Evolutionary conservation across 2,797 vertebrate species (phyloP), one percentile per base, ranked within the genome.

Genomic region (Enteromius mattozi): DNA sequence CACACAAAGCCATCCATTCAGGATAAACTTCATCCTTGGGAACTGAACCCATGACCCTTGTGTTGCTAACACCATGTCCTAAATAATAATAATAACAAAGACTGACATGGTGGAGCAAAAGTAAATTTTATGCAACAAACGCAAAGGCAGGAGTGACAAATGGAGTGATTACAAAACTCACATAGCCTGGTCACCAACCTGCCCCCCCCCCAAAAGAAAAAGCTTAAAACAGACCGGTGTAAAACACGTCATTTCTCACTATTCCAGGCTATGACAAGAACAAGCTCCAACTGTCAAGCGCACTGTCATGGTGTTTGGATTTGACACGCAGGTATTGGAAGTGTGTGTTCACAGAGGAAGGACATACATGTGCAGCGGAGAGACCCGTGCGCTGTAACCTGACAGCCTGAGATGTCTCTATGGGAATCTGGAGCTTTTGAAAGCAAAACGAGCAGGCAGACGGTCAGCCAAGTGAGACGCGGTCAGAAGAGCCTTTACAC

Each of bases 341-440:
- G 51, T 3, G 37, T 56, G 65, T 47, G 82, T 78, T 33, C 65
- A 78, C 37, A 70, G 66, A 68, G 47, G 47, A 84, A 45, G 65
- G 49, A 78, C 82, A 70, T 56, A 45, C 65, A 77, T 70, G 82
- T 68, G 27, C 82, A 42, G 63, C 51, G 45, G 66, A 78, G 35
- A 59, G 56, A 81, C 78, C 56, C 2, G 30, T 35, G 75, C 2
- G 14, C 59, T 84, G 77, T 69, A 81, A 81, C 69, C 45, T 72
- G 85, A 74, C 66, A 88, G 47, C 71, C 68, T 45, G 56, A 81
- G 35, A 65, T 19, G 77, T 76, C 78, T 82, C 77, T 81, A 69
- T 86, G 81, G 84, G 81, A 51, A 88, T 63, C 75, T 66, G 51
- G 47, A 74, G 69, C 82, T 82, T 27, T 79, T 86, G 77, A 88